Percentiles rank a stretch among this genome's conserved stretches.
Conservation (phyloP, 2,797 vertebrate species). For the Selene dorsalis region DNA sequence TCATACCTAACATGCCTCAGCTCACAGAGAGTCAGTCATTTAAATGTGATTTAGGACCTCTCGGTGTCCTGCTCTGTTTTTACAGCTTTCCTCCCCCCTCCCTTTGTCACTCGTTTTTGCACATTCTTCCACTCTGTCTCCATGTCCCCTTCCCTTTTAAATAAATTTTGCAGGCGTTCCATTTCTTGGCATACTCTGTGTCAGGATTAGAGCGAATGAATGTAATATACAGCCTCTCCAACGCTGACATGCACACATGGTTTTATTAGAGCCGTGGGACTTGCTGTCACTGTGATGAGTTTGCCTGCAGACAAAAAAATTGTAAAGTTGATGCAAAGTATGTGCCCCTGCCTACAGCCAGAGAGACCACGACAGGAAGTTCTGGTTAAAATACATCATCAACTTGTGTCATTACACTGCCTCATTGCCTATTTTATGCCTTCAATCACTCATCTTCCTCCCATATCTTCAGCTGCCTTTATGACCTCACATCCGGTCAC, state of each 20-base stretch:
- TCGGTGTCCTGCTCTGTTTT: constrained; percentile 47
- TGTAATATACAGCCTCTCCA: constrained; percentile 38
- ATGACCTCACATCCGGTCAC: constrained; percentile 18
- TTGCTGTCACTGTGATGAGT: constrained; percentile 55
- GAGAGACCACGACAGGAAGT: constrained; percentile 36
- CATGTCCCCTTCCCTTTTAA: constrained; percentile 30
- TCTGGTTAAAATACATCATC: constrained; percentile 37
- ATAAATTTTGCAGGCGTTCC: constrained; percentile 38
- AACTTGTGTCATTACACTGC: constrained; percentile 33
- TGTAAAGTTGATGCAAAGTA: constrained; percentile 10
- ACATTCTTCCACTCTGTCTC: constrained; percentile 48
- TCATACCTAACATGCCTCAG: constrained; percentile 47
- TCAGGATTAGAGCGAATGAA: constrained; percentile 40
- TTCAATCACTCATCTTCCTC: background rate
- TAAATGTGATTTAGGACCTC: constrained; percentile 58
- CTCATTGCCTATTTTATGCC: constrained; percentile 31
- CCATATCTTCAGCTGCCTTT: background rate
- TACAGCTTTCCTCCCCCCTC: background rate
- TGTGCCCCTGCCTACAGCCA: constrained; percentile 15
- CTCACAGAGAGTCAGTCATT: constrained; percentile 46
- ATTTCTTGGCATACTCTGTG: constrained; percentile 38
- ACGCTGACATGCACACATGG: constrained; percentile 43
- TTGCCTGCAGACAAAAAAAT: constrained; percentile 5
- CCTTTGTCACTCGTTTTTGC: constrained; percentile 12
- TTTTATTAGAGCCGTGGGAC: constrained; percentile 64